Evolutionary conservation across 2,113 vertebrate genomes (phyloP).

Genomic region (Megaceryle maxima): DNA sequence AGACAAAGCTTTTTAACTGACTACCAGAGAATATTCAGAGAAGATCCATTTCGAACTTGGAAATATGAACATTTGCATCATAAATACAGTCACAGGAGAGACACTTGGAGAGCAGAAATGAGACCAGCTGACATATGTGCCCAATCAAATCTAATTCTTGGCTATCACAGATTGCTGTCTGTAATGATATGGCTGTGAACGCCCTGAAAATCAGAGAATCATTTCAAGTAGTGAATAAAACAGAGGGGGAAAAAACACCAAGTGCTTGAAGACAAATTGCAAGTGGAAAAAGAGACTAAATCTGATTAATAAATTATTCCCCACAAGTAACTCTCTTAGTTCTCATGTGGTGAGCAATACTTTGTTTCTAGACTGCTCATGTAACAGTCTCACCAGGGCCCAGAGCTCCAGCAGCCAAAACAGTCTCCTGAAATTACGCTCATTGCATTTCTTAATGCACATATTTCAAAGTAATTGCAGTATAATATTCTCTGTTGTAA

Average conservation of each 20-base stretch:
- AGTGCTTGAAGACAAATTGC: conserved; percentile 8
- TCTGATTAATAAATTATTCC: conserved; percentile 18
- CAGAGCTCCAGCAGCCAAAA: conserved; percentile 11
- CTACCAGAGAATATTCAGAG: background rate
- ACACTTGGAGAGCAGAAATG: background rate
- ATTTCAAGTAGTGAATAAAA: conserved; percentile 8
- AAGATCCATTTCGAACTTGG: background rate
- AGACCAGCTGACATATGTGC: background rate
- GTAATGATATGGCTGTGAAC: background rate
- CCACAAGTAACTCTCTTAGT: background rate
- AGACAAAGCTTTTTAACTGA: background rate
- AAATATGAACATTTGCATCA: background rate
- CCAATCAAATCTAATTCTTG: background rate
- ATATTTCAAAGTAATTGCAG: conserved; percentile 36
- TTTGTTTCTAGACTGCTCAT: background rate
- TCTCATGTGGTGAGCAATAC: background rate
- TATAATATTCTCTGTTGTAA: conserved; percentile 15
- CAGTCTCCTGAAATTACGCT: conserved; percentile 5
- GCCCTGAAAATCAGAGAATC: background rate
- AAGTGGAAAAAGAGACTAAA: conserved; percentile 1
- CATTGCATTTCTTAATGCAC: background rate
- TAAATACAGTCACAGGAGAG: background rate
- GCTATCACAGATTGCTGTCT: background rate
- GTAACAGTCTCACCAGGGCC: background rate
- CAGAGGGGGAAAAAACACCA: background rate